phyloP scores from a whole-genome alignment of 64 coral and sea anemone species.

The Montipora capricornis region DNA sequence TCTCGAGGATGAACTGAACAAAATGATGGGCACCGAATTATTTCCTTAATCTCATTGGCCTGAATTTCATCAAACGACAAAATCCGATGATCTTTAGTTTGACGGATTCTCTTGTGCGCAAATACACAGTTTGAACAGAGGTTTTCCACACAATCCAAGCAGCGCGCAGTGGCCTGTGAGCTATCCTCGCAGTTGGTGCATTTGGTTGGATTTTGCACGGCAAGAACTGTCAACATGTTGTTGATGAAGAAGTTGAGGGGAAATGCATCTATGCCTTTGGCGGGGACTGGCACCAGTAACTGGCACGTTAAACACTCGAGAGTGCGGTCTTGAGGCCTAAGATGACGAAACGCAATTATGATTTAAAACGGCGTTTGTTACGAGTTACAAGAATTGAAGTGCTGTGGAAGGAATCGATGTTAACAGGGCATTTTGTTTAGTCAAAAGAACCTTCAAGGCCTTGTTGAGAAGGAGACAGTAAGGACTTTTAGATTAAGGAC shows the following conservation, averaged over 20 bases:
- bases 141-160: constrained; percentile 93
- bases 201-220: constrained; percentile 93
- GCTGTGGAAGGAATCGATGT: too few species aligned
- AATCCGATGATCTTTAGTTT: constrained; percentile 90
- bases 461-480: too few species aligned
- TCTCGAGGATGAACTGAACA: constrained; percentile 88
- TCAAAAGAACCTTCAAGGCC: too few species aligned
- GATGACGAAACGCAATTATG: background rate
- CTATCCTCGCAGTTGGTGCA: constrained; percentile 96
- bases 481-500: too few species aligned
- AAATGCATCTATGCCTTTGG: constrained; percentile 93
- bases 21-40: constrained; percentile 90
- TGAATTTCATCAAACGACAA: constrained; percentile 91
- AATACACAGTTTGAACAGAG: constrained; percentile 91
- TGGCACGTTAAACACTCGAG: constrained; percentile 82
- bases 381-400: too few species aligned
- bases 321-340: constrained; percentile 89
- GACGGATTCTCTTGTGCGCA: constrained; percentile 90
- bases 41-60: constrained; percentile 91
- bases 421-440: too few species aligned
- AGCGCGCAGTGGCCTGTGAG: constrained; percentile 84
- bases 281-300: constrained; percentile 70
- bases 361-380: background rate
- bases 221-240: constrained; percentile 95
- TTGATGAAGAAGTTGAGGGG: constrained; percentile 93